phyloP scores from a whole-genome alignment of 1,140 invertebrate species.

The Anastatus disparis region DNA sequence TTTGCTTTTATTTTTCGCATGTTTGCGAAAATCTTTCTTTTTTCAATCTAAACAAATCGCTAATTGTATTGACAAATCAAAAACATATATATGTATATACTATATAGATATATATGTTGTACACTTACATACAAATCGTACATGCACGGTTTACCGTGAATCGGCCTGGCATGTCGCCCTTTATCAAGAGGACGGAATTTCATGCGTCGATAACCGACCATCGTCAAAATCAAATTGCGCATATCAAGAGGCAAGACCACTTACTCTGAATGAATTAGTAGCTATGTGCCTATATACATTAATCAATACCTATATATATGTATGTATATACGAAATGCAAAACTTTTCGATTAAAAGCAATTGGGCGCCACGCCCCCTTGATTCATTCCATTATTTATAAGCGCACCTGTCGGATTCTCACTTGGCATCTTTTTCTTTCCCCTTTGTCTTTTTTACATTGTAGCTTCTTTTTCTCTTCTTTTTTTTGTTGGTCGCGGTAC shows the following conservation, averaged over 20 bases:
- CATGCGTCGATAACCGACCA: not conserved
- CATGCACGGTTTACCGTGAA: too few relatives aligned
- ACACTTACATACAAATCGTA: too few relatives aligned
- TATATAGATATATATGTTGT: too few relatives aligned
- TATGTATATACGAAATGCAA: constrained; percentile 7
- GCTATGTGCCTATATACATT: not conserved
- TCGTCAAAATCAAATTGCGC: not conserved
- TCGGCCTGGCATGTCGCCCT: too few relatives aligned
- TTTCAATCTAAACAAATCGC: too few relatives aligned
- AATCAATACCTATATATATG: not conserved
- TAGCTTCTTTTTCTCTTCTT: too few relatives aligned
- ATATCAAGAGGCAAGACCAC: not conserved
- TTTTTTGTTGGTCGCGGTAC: too few relatives aligned
- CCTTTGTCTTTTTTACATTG: too few relatives aligned
- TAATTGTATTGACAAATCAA: too few relatives aligned
- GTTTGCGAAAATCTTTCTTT: too few relatives aligned
- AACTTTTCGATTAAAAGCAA: constrained; percentile 29
- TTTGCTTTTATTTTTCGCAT: too few relatives aligned
- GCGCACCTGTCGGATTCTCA: constrained; percentile 47
- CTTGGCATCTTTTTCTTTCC: not conserved
- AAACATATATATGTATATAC: too few relatives aligned
- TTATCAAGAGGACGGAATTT: not conserved
- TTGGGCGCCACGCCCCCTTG: not conserved
- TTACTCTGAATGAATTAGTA: constrained; percentile 14
- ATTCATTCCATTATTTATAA: constrained; percentile 36